Conservation (phyloP, 2,888 invertebrate species). For the Rhingia rostrata region DNA sequence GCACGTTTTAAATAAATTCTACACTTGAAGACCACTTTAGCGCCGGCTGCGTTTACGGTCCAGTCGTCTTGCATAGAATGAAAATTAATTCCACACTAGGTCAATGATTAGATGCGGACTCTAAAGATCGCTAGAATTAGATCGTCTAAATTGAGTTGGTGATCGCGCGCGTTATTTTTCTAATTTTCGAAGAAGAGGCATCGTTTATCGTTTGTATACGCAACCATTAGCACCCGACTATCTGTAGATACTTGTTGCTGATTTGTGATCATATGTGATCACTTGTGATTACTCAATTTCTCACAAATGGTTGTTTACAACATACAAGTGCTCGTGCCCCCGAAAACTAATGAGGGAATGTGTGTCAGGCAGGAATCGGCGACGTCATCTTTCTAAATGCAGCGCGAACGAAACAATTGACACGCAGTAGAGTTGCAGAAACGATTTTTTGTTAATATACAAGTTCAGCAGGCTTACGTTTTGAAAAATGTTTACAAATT, state of each 20-base stretch:
- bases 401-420: neutral
- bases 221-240: neutral
- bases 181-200: neutral
- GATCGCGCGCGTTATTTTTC: conserved; percentile 10
- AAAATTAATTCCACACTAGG: conserved; percentile 65
- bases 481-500: neutral
- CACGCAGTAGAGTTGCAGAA: neutral
- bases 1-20: conserved; percentile 59
- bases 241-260: neutral
- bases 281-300: neutral
- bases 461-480: conserved; percentile 31
- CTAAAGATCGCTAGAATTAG: conserved; percentile 35
- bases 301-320: neutral
- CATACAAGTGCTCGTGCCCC: conserved; percentile 15
- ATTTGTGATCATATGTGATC: neutral
- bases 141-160: conserved; percentile 38
- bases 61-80: conserved; percentile 20
- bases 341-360: neutral
- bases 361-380: conserved; percentile 32
- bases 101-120: conserved; percentile 51
- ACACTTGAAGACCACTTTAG: conserved; percentile 57
- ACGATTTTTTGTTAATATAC: conserved; percentile 19
- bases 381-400: conserved; percentile 36
- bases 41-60: conserved; percentile 18
- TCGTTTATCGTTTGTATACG: neutral